Evolutionary conservation across 1,140 invertebrate species (phyloP), one percentile per base, ranked within the genome.

Genomic region (Adoxophyes honmai): DNA sequence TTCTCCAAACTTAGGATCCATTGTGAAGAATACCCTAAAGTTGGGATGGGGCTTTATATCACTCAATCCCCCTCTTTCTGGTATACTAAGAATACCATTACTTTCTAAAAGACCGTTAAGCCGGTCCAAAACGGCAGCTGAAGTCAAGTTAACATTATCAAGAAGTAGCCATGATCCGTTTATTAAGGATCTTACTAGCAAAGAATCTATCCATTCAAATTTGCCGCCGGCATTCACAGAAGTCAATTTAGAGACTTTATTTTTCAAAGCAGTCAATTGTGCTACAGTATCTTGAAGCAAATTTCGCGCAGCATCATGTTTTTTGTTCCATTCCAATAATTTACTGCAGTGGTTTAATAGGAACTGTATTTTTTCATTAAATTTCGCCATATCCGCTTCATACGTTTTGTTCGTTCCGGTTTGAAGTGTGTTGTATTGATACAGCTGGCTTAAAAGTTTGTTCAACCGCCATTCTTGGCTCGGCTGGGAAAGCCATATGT

Each of bases 141-240:
- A 98, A 84, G 98, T 99, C 16, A 99, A 92, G 90, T 99, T 99
- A 0, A 98, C 98, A 88, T 99, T 98, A 85, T 99, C 98, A 36
- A 99, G 91, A 7, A 99, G 89, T 5, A 99, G 84, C 98, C 98
- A 99, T 34, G 94, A 91, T 5, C 98, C 98, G 69, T 95, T 91
- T 67, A 92, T 89, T 55, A 98, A 86, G 81, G 94, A 93, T 86
- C 96, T 95, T 0, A 99, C 95, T 52, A 99, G 92, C 34, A 96
- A 80, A 53, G 98, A 99, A 89, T 99, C 97, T 8, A 98, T 92
- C 98, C 98, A 99, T 87, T 99, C 97, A 88, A 99, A 99, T 86
- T 95, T 94, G 44, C 97, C 95, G 36, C 95, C 94, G 0, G 93
- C 93, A 70, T 94, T 94, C 6, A 95, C 86, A 35, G 92, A 92